These are phyloP conservation scores for Apolygus lucorum DNA, from an alignment of 1,140 invertebrate genomes.

Conservation along the genomic window DNA sequence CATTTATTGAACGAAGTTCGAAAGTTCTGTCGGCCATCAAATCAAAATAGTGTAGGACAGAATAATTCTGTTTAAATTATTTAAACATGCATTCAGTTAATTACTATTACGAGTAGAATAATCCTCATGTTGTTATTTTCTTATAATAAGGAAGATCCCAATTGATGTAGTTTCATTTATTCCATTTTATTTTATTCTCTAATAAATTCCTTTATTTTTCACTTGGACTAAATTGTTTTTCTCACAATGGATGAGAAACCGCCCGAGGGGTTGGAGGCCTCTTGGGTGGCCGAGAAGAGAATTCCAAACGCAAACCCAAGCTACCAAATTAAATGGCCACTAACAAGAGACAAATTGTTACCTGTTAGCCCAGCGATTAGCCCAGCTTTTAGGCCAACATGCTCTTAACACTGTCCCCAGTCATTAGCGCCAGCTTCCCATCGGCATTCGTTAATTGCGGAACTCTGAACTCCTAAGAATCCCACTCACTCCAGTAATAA, in stretches of 20 bases:
- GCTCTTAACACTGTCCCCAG: slow-evolving; percentile 23
- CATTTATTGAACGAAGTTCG: no score
- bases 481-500: slow-evolving; percentile 1
- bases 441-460: slow-evolving; percentile 19
- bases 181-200: background rate
- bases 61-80: no score
- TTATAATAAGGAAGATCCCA: no score
- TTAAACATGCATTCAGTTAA: no score
- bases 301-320: slow-evolving; percentile 9
- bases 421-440: slow-evolving; percentile 20
- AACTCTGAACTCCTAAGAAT: background rate
- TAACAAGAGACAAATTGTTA: slow-evolving; percentile 24
- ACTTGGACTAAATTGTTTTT: background rate
- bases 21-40: no score
- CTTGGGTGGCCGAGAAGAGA: background rate
- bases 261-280: background rate
- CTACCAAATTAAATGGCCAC: slow-evolving; percentile 19
- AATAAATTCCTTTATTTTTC: background rate
- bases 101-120: no score
- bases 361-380: slow-evolving; percentile 20
- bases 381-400: slow-evolving; percentile 20
- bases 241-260: background rate
- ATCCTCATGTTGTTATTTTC: no score
- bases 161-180: no score
- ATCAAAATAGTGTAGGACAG: no score